Conservation (phyloP, 2,888 invertebrate species). For the Lasioglossum lativentre region DNA sequence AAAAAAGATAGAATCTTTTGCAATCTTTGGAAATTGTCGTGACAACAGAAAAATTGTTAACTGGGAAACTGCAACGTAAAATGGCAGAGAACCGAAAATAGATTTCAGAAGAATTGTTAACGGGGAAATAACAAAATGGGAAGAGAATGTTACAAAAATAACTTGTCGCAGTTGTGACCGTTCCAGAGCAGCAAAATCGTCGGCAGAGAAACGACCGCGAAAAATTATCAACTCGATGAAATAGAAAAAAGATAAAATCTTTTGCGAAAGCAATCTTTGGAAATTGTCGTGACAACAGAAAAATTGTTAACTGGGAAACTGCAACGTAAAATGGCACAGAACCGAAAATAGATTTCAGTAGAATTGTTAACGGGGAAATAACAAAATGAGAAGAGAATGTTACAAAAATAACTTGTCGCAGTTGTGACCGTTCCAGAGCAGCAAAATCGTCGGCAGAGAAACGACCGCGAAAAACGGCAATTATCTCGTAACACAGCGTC, state of each 20-base stretch:
- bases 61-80: not conserved
- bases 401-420: not conserved
- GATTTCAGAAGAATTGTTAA: too few relatives aligned
- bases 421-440: not conserved
- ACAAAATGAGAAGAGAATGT: not conserved
- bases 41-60: not conserved
- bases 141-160: not conserved
- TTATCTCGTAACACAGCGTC: conserved; percentile 51
- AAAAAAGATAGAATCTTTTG: not conserved
- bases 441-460: conserved; percentile 42
- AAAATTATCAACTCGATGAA: conserved; percentile 50
- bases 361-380: too few relatives aligned
- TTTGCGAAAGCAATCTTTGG: too few relatives aligned
- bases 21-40: not conserved
- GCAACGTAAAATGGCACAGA: not conserved
- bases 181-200: not conserved
- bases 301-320: not conserved
- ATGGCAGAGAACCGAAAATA: not conserved
- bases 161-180: not conserved
- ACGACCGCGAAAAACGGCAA: conserved; percentile 73
- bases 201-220: conserved; percentile 67
- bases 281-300: not conserved
- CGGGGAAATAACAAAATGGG: too few relatives aligned
- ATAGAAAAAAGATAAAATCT: not conserved
- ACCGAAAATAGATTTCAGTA: too few relatives aligned